Percentiles rank a stretch among this genome's conserved stretches.
phyloP scores from a whole-genome alignment of 2,113 vertebrate genomes.

The Marmota monax region DNA sequence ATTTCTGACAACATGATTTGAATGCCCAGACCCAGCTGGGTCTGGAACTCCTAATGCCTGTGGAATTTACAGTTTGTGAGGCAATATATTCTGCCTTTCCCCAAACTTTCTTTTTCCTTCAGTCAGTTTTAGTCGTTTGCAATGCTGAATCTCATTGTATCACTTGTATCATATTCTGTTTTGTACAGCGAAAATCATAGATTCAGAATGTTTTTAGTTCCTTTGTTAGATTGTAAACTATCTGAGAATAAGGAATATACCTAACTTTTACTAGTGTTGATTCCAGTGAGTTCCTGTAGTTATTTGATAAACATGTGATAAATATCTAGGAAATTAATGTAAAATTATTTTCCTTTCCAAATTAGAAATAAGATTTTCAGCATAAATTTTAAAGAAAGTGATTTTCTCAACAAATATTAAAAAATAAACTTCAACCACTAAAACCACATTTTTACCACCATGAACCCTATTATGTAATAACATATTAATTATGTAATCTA shows the following conservation, averaged over 20 bases:
- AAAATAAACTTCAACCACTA: neutral
- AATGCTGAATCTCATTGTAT: neutral
- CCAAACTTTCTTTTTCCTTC: neutral
- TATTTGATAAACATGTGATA: neutral
- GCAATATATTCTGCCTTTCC: neutral
- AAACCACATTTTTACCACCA: neutral
- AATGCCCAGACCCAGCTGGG: neutral
- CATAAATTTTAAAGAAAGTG: conserved; percentile 31
- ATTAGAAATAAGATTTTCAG: neutral
- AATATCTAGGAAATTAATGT: neutral
- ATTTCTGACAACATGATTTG: conserved; percentile 29
- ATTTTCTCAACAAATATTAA: conserved; percentile 10
- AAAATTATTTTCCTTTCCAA: conserved; percentile 15
- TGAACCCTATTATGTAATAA: conserved; percentile 1
- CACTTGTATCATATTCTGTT: neutral
- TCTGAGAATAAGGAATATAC: neutral
- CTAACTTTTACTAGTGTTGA: neutral
- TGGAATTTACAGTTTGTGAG: conserved; percentile 27
- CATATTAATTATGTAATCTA: neutral
- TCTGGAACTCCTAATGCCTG: neutral
- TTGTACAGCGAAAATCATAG: neutral
- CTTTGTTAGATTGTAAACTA: neutral
- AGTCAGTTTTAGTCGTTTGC: conserved; percentile 13
- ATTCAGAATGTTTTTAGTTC: neutral
- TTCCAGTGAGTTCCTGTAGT: neutral